Evolutionary conservation across 1,140 invertebrate species (phyloP), one percentile per base, ranked within the genome.

Genomic region (Stegodyphus dumicola): DNA sequence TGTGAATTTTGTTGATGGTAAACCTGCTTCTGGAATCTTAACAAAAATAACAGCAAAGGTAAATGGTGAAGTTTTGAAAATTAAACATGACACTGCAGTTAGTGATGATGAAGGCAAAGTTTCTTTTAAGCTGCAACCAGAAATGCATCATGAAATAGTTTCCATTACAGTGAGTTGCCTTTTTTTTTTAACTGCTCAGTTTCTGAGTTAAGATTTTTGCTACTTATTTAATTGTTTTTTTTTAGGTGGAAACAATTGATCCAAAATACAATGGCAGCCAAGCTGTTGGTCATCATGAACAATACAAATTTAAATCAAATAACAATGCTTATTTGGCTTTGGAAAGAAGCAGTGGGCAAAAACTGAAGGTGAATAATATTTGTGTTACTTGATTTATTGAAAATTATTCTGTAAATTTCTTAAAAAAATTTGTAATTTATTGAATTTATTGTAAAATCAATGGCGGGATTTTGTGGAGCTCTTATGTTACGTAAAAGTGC

Each of bases 1-100:
- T 78, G 83, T 88, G 2, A 87, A 77, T 76, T 88, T 86, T 77
- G 86, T 88, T 6, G 89, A 88, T 70, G 88, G 88, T 7, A 80
- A 86, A 15, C 78, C 87, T 10, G 88, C 87, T n/a, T 7, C 79
- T 52, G 74, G 64, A 33, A 66, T 88, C n/a, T 54, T 77, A 4
- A 73, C 85, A 0, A 64, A 6, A 4, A 52, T 87, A 9, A 85
- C 7, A 52, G 85, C 85, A 15, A 33, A n/a, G 18, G 79, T 70
- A 4, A 54, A 84, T 54, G 18, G 73, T 4, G 11, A 69, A 48
- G 17, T 48, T 0, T 18, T 84, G 18, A 11, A 56, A 48, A 52
- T 86, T 13, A 13, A 15, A 33, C 49, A 60, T 13, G 48, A 33
- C 48, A 81, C 15, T 15, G 18, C 53, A 49, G n/a, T 60, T 1